Conservation (phyloP, 1,140 invertebrate species). For the Apis laboriosa region DNA sequence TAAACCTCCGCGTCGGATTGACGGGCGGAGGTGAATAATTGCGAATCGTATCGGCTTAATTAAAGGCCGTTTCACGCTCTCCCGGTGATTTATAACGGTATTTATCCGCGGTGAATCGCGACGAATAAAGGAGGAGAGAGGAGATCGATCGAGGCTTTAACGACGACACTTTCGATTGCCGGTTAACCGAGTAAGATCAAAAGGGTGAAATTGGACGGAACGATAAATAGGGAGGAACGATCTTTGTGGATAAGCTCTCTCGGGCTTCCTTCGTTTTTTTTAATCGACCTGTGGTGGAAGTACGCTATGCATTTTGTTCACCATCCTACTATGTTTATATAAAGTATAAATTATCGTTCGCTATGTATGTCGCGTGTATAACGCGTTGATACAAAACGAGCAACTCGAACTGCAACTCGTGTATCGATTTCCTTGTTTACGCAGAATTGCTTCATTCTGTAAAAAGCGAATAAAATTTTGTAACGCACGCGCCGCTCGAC, state of each 20-base stretch:
- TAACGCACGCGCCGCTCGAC: neutral
- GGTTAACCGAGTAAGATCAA: neutral
- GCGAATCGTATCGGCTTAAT: constrained; percentile 18
- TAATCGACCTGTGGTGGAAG: too few relatives aligned
- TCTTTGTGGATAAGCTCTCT: too few relatives aligned
- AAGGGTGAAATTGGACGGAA: neutral
- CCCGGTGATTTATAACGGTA: neutral
- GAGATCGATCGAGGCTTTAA: neutral
- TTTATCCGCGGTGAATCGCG: neutral
- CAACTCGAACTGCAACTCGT: neutral
- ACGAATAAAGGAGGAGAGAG: neutral
- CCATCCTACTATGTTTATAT: neutral
- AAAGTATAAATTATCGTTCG: neutral
- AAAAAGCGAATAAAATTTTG: neutral
- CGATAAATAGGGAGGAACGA: too few relatives aligned
- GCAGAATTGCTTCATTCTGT: neutral
- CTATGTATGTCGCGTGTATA: neutral
- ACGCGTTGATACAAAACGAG: neutral
- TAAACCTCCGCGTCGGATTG: neutral
- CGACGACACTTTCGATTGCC: neutral
- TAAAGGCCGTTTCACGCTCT: neutral
- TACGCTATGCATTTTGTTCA: neutral
- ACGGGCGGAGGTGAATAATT: constrained; percentile 12
- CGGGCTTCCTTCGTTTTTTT: too few relatives aligned
- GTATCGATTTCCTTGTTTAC: constrained; percentile 5